These are phyloP conservation scores for Formicarius rufipectus DNA, from an alignment of 2,113 vertebrate species.

Conservation along the genomic window DNA sequence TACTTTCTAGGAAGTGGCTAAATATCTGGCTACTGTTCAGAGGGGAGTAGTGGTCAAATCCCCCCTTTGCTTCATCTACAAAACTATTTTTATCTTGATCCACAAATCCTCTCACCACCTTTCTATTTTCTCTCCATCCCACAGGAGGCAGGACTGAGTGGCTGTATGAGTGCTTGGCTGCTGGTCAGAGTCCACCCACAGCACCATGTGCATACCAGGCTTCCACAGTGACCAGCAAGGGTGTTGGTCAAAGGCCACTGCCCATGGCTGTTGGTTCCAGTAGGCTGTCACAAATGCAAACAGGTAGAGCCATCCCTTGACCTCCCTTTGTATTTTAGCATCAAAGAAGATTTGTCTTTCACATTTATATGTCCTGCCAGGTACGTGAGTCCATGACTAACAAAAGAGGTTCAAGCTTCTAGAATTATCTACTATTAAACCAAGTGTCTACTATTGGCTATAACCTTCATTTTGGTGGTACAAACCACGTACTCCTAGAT, in stretches of 20 bases:
- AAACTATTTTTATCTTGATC: neutral
- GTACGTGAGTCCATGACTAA: neutral
- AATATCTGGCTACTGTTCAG: neutral
- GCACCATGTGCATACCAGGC: neutral
- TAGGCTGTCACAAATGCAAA: neutral
- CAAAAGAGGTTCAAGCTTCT: neutral
- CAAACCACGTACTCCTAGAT: neutral
- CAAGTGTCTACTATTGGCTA: neutral
- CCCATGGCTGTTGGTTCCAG: neutral
- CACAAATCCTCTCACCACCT: neutral
- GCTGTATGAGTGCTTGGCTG: neutral
- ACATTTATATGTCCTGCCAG: neutral
- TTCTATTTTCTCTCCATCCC: neutral
- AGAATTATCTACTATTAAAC: neutral
- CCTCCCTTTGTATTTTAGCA: neutral
- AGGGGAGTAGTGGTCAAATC: neutral
- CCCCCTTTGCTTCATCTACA: neutral
- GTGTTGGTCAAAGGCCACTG: neutral
- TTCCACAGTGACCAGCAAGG: neutral
- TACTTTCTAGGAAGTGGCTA: neutral
- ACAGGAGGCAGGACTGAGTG: neutral
- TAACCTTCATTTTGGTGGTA: neutral
- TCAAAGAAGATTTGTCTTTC: neutral
- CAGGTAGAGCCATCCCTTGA: neutral
- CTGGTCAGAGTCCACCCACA: neutral